Conservation (phyloP, 2,888 invertebrate species). For the Quadriops clusia region DNA sequence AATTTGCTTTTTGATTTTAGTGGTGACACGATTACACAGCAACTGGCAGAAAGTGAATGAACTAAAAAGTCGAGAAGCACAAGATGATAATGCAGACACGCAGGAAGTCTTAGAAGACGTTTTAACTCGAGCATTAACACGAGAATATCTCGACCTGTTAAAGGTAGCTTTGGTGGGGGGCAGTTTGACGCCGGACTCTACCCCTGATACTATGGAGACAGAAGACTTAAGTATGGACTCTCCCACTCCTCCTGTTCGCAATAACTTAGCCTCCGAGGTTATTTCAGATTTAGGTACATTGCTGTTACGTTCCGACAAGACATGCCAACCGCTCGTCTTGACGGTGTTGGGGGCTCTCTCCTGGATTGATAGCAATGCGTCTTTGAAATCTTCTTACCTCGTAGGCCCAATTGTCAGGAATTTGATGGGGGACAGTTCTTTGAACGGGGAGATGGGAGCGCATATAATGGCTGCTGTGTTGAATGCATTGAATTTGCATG, state of each 20-base stretch:
- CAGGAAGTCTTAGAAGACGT: slow-evolving; percentile 80
- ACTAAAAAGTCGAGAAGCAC: slow-evolving; percentile 61
- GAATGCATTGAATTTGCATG: slow-evolving; percentile 68
- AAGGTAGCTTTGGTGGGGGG: slow-evolving; percentile 65
- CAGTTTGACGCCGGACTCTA: slow-evolving; percentile 39
- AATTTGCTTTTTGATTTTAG: slow-evolving; percentile 30
- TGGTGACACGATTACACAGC: slow-evolving; percentile 55
- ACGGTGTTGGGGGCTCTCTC: slow-evolving; percentile 56
- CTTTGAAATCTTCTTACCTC: slow-evolving; percentile 65
- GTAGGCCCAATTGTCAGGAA: slow-evolving; percentile 60
- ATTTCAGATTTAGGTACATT: slow-evolving; percentile 73
- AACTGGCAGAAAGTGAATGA: slow-evolving; percentile 73
- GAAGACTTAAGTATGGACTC: slow-evolving; percentile 62
- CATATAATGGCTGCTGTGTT: slow-evolving; percentile 63
- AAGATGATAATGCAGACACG: slow-evolving; percentile 63
- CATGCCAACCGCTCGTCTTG: slow-evolving; percentile 51
- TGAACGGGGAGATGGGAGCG: slow-evolving; percentile 54
- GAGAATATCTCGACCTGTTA: slow-evolving; percentile 79
- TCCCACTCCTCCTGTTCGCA: slow-evolving; percentile 36
- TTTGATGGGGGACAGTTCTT: slow-evolving; percentile 48
- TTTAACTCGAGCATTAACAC: slow-evolving; percentile 70
- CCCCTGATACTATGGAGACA: slow-evolving; percentile 48
- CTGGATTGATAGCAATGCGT: slow-evolving; percentile 79
- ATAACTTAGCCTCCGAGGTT: slow-evolving; percentile 50
- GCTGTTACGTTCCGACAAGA: slow-evolving; percentile 53